phyloP scores from a whole-genome alignment of 2,888 invertebrate species.

The Orchesellides sinensis region DNA sequence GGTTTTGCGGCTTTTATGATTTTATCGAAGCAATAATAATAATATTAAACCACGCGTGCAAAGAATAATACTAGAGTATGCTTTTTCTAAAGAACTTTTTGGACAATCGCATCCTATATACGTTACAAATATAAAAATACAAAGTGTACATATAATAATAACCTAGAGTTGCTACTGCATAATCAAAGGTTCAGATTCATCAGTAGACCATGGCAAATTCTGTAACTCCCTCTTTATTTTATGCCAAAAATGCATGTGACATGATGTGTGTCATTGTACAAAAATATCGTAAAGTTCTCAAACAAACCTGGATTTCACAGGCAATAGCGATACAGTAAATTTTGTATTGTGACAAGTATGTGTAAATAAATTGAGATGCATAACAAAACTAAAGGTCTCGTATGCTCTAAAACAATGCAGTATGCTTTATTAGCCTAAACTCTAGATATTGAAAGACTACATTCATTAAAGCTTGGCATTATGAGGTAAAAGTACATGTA shows the following conservation, averaged over 20 bases:
- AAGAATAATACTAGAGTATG: neutral
- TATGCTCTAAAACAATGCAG: neutral
- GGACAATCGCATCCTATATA: neutral
- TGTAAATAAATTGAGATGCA: slow-evolving; percentile 1
- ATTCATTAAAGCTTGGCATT: too few relatives aligned
- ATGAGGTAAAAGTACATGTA: too few relatives aligned
- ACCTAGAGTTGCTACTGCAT: too few relatives aligned
- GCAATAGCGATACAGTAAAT: neutral
- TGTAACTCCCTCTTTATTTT: slow-evolving; percentile 22
- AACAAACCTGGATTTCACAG: slow-evolving; percentile 3
- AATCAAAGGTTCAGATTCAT: slow-evolving; percentile 36
- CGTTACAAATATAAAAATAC: neutral
- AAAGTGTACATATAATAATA: too few relatives aligned
- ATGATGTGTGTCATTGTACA: too few relatives aligned
- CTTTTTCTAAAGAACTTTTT: neutral
- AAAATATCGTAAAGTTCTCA: neutral
- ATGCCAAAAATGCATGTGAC: slow-evolving; percentile 11
- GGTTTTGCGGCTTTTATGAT: too few relatives aligned
- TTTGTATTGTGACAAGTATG: neutral
- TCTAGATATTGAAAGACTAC: too few relatives aligned
- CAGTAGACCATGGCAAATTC: slow-evolving; percentile 33
- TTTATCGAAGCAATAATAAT: too few relatives aligned
- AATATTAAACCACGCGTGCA: too few relatives aligned
- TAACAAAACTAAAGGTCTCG: neutral
- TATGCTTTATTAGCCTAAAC: neutral